These are phyloP conservation scores for Enoplosus armatus DNA, from an alignment of 2,797 vertebrate genomes.

Conservation along the genomic window DNA sequence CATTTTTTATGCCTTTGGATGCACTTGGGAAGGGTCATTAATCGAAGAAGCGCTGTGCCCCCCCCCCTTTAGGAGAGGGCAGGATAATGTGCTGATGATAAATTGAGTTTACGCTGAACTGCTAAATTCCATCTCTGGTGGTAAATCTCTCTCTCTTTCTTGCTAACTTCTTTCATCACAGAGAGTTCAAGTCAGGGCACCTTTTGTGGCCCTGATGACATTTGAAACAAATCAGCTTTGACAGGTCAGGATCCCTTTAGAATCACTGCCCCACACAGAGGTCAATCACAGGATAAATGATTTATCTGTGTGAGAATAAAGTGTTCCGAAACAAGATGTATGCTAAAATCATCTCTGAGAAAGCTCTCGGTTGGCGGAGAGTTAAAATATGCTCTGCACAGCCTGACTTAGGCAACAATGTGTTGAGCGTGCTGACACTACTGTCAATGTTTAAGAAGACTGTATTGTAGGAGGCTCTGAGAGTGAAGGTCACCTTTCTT, in stretches of 20 bases:
- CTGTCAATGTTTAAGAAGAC: conserved; percentile 47
- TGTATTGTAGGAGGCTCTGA: conserved; percentile 42
- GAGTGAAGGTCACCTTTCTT: conserved; percentile 71
- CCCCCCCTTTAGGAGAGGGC: conserved; percentile 76
- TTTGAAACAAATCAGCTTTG: conserved; percentile 87
- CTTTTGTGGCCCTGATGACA: conserved; percentile 79
- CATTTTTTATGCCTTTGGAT: conserved; percentile 70
- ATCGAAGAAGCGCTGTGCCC: conserved; percentile 74
- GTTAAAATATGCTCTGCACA: conserved; percentile 43
- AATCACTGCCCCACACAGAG: conserved; percentile 81
- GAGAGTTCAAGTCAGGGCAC: conserved; percentile 55
- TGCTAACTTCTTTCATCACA: conserved; percentile 80
- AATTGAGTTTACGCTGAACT: conserved; percentile 87
- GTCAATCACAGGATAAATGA: conserved; percentile 79
- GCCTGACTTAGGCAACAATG: conserved; percentile 22
- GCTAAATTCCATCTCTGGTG: conserved; percentile 85
- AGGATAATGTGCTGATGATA: conserved; percentile 87
- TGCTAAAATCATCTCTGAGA: conserved; percentile 43
- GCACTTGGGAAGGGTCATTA: conserved; percentile 85
- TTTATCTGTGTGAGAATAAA: conserved; percentile 64
- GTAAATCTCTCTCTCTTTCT: conserved; percentile 82
- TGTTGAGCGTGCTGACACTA: conserved; percentile 34
- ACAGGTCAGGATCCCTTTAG: conserved; percentile 78
- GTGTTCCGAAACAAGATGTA: conserved; percentile 45
- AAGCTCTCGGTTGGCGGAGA: conserved; percentile 9